Conservation (phyloP, 2,113 vertebrate genomes). For the Colistium nudipinnis region DNA sequence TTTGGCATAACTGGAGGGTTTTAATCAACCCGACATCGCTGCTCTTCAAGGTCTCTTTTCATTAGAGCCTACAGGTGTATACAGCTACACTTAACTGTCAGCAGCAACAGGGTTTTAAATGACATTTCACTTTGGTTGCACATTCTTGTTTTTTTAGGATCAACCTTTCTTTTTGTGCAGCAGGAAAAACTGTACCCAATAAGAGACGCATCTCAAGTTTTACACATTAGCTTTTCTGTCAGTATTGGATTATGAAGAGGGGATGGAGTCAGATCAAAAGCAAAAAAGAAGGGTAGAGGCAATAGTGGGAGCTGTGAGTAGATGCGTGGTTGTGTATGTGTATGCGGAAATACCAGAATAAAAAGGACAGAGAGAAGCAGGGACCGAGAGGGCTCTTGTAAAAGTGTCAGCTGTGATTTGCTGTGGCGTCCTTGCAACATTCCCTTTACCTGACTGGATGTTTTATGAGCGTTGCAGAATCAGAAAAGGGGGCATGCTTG, state of each 20-base stretch:
- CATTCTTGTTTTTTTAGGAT: constrained; percentile 29
- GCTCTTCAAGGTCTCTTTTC: constrained; percentile 44
- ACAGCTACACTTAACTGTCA: constrained; percentile 44
- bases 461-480: constrained; percentile 77
- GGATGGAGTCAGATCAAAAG: constrained; percentile 25
- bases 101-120: constrained; percentile 40
- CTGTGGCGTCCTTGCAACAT: constrained; percentile 72
- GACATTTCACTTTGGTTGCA: constrained; percentile 40
- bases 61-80: constrained; percentile 39
- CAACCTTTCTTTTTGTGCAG: constrained; percentile 9
- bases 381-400: constrained; percentile 47
- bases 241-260: constrained; percentile 17
- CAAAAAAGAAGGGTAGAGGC: constrained; percentile 16
- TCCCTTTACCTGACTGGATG: constrained; percentile 71
- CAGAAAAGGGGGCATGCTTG: constrained; percentile 69
- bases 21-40: constrained; percentile 42
- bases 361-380: constrained; percentile 19
- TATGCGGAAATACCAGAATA: constrained; percentile 31
- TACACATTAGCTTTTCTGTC: constrained; percentile 11
- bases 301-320: constrained; percentile 29
- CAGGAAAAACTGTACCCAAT: constrained; percentile 8
- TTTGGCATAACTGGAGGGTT: constrained; percentile 26
- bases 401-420: constrained; percentile 75
- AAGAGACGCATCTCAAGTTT: constrained; percentile 7
- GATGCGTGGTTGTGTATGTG: constrained; percentile 28